phyloP scores from a whole-genome alignment of 2,888 invertebrate genomes.

The Sinopyrophorus schimmeli region DNA sequence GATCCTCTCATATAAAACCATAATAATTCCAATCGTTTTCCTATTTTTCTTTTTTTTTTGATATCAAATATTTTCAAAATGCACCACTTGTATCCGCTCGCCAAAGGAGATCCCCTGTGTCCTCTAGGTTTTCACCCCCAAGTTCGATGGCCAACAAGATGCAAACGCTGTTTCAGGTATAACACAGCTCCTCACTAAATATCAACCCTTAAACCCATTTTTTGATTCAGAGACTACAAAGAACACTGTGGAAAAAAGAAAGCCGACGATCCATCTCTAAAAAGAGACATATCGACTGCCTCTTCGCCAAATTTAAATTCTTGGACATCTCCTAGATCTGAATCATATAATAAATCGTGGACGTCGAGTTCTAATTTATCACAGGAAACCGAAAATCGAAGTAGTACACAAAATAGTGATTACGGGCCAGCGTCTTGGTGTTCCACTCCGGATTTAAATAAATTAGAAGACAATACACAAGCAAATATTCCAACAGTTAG shows the following conservation, averaged over 20 bases:
- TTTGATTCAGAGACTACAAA: constrained; percentile 74
- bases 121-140: constrained; percentile 94
- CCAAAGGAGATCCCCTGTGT: constrained; percentile 86
- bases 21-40: background rate
- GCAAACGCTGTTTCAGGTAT: constrained; percentile 87
- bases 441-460: constrained; percentile 79
- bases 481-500: constrained; percentile 67
- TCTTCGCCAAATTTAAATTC: constrained; percentile 79
- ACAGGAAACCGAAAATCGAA: constrained; percentile 40
- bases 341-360: constrained; percentile 62
- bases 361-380: constrained; percentile 74
- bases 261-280: constrained; percentile 61
- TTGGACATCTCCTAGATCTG: constrained; percentile 54
- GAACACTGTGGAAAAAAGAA: constrained; percentile 80
- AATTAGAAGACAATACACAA: constrained; percentile 63
- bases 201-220: constrained; percentile 3
- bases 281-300: constrained; percentile 64
- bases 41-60: background rate
- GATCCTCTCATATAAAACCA: constrained; percentile 1
- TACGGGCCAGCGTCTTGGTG: constrained; percentile 69
- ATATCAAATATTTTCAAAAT: constrained; percentile 56
- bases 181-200: no score
- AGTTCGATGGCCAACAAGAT: constrained; percentile 90
- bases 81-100: constrained; percentile 76
- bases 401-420: constrained; percentile 38